Base-by-base conservation (phyloP, 2,888 invertebrate genomes). In the Drosophila melanocephala region DNA sequence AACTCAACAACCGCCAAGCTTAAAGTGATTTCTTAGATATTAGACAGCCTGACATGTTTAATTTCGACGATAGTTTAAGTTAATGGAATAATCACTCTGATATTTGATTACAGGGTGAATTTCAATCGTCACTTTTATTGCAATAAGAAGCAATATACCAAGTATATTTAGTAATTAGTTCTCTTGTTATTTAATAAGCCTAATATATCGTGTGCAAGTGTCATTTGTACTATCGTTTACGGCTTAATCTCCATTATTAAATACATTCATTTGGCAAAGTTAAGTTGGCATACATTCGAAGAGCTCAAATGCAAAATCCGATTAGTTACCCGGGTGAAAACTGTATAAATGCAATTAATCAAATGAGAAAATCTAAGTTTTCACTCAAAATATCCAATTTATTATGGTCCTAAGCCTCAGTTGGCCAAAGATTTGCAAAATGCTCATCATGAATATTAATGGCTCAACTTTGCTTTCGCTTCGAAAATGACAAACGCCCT, bases 401-500 rank as follows among this genome's bases (percentile, higher is more conserved):
- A 42, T 53, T 64, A 59, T 62, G 51, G 55, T 26, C 32, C 53
- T 51, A 79, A 61, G 52, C 6, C 52, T 12, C 55, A 58, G 52
- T 51, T 53, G 57, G 57, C 12, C 50, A 53, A 42, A 65, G 58
- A 62, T 70, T 70, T 52, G 32, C 51, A 68, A 79, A 64, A 39
- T 51, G 44, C 56, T 60, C 81, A 77, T 62, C 65, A 77, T 59
- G 64, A 59, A 71, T 66, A 78, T 78, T 71, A 77, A 81, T 77
- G 57, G 60, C 50, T 63, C 35, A 58, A 57, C 35, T 62, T 47
- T 51, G 77, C 66, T 75, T 75, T 75, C 69, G 69, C 59, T 52
- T 1, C 50, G 55, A 42, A 59, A 72, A 67, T 59, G 69, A 53
- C 57, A 77, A 53, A 53, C 65, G 47, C 75, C 75, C 63, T 74